Evolutionary conservation across 1,140 invertebrate species (phyloP).

Genomic region (Andricus grossulariae): DNA sequence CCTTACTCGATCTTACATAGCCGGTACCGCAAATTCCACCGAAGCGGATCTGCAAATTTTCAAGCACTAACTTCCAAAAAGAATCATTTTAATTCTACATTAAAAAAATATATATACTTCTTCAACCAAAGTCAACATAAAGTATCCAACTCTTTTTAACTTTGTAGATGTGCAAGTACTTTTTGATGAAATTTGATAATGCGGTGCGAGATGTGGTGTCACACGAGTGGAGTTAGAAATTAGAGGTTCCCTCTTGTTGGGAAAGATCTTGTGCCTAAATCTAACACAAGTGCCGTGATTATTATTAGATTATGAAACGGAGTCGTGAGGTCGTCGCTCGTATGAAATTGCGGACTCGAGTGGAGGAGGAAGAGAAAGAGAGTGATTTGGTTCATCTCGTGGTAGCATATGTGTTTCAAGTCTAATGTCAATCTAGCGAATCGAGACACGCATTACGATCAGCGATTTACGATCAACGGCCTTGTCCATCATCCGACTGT

Average conservation of each 20-base stretch:
- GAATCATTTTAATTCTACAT: not conserved
- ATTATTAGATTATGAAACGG: slow-evolving; percentile 30
- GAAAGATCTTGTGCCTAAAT: not conserved
- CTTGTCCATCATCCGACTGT: slow-evolving; percentile 15
- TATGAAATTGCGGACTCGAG: not conserved
- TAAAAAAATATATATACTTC: not conserved
- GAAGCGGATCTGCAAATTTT: not conserved
- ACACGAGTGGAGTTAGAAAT: not conserved
- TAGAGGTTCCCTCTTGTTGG: not conserved
- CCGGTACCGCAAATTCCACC: not conserved
- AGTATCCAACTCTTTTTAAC: too few relatives aligned
- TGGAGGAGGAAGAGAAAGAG: slow-evolving; percentile 1
- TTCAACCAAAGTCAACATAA: too few relatives aligned
- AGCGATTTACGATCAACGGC: not conserved
- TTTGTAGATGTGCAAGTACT: too few relatives aligned
- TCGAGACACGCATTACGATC: slow-evolving; percentile 27
- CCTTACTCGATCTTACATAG: not conserved
- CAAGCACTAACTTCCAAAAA: not conserved
- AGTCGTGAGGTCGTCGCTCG: slow-evolving; percentile 11
- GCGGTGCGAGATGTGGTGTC: not conserved
- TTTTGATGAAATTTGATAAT: not conserved
- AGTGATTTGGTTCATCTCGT: slow-evolving; percentile 1
- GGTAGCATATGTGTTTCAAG: slow-evolving; percentile 5
- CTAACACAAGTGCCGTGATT: slow-evolving; percentile 23
- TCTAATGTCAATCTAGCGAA: not conserved